Evolutionary conservation across 2,888 invertebrate species (phyloP).

Genomic region (Gortyna flavago): DNA sequence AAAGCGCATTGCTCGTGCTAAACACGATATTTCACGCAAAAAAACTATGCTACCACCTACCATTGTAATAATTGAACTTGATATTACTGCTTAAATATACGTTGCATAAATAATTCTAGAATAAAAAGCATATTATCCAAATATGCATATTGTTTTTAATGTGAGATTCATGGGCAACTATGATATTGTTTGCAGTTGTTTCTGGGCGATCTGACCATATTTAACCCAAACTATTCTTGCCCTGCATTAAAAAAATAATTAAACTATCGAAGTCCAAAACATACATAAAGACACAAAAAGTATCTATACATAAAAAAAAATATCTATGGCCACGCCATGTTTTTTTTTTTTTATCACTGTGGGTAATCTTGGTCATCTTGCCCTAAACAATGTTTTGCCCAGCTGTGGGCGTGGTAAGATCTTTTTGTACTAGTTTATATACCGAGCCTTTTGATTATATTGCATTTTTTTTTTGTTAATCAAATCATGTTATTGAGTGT

Average conservation of each 20-base stretch:
- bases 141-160: constrained; percentile 42
- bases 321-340: constrained; percentile 1
- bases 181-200: constrained; percentile 41
- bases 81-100: constrained; percentile 3
- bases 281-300: constrained; percentile 10
- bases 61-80: too few species aligned
- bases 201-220: constrained; percentile 57
- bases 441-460: constrained; percentile 74
- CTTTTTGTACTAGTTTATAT: constrained; percentile 74
- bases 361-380: constrained; percentile 54
- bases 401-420: constrained; percentile 46
- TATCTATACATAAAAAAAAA: not conserved
- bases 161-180: constrained; percentile 51
- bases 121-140: constrained; percentile 12
- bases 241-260: constrained; percentile 25
- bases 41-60: not conserved
- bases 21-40: too few species aligned
- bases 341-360: not conserved
- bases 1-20: not conserved
- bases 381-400: constrained; percentile 53
- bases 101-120: not conserved
- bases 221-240: constrained; percentile 45
- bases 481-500: constrained; percentile 78
- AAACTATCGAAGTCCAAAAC: constrained; percentile 15
- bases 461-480: constrained; percentile 77